A percentile compares a stretch with the other conserved stretches of the same genome.
Conservation (phyloP, 2,113 vertebrate species). For the Hemibagrus wyckioides region DNA sequence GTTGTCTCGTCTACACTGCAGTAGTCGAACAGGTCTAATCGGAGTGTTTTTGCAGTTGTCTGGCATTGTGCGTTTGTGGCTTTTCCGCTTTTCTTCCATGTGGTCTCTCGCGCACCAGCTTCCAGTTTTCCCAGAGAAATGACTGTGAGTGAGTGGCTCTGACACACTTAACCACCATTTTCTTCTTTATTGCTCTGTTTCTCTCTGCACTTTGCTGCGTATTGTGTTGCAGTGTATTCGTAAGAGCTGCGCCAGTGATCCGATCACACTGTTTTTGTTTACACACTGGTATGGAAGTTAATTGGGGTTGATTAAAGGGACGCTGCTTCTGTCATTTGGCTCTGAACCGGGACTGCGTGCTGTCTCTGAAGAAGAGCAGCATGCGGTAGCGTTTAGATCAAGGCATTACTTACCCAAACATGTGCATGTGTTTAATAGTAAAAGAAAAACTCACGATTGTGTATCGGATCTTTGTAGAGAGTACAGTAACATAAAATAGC, state of each 20-base stretch:
- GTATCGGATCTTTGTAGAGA: neutral
- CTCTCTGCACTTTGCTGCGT: neutral
- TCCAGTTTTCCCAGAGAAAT: constrained; percentile 29
- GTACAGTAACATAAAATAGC: neutral
- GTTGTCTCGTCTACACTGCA: constrained; percentile 15
- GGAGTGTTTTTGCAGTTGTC: constrained; percentile 47
- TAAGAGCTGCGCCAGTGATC: constrained; percentile 19
- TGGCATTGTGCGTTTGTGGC: constrained; percentile 48
- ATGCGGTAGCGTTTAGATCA: neutral
- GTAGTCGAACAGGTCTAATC: constrained; percentile 7
- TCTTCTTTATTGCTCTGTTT: neutral
- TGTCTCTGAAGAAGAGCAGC: constrained; percentile 11
- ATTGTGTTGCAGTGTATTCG: neutral
- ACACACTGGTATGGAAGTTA: constrained; percentile 6
- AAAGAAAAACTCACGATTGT: neutral
- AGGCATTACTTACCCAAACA: neutral
- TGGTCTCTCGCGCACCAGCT: constrained; percentile 33
- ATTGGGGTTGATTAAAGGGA: constrained; percentile 49
- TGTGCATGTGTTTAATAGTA: neutral
- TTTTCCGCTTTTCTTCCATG: constrained; percentile 55
- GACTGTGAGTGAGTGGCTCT: constrained; percentile 16
- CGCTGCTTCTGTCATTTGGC: constrained; percentile 27
- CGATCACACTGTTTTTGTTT: neutral
- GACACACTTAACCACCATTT: constrained; percentile 18
- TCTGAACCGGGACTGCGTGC: constrained; percentile 9